These are phyloP conservation scores for Labeo calbasu DNA, from an alignment of 2,797 vertebrate genomes.

Conservation along the genomic window DNA sequence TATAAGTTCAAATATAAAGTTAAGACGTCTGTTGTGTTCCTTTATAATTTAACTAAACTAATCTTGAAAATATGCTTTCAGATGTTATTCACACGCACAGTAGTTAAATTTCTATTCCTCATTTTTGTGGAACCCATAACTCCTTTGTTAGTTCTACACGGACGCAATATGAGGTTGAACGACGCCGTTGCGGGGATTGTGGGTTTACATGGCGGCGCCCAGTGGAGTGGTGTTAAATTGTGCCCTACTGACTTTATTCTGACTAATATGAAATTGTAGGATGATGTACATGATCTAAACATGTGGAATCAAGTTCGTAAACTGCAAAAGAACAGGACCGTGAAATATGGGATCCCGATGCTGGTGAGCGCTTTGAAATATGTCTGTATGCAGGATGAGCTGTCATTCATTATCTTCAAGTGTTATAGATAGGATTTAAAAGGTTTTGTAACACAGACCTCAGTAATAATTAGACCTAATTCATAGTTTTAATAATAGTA, in stretches of 20 bases:
- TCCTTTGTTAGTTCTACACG: background rate
- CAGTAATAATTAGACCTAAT: too few relatives aligned
- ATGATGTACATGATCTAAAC: background rate
- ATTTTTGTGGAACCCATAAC: conserved; percentile 14
- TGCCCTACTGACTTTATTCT: background rate
- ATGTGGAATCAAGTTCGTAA: conserved; percentile 49
- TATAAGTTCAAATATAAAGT: background rate
- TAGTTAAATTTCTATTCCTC: too few relatives aligned
- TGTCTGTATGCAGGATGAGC: background rate
- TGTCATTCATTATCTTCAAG: background rate
- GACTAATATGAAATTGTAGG: background rate
- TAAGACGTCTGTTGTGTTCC: background rate
- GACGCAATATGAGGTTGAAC: background rate
- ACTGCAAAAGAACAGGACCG: conserved; percentile 69
- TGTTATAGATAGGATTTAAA: background rate
- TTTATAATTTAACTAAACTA: background rate
- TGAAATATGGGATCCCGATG: conserved; percentile 80
- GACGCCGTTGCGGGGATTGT: conserved; percentile 3
- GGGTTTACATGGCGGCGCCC: conserved; percentile 22
- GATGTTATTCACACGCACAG: background rate
- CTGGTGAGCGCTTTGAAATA: conserved; percentile 69
- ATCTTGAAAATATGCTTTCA: background rate
- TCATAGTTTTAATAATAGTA: background rate
- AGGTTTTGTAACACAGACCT: too few relatives aligned
- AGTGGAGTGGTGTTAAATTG: background rate